Evolutionary conservation across 1,140 invertebrate genomes (phyloP), one percentile per base, ranked within the genome.

Genomic region (Daktulosphaira vitifoliae): DNA sequence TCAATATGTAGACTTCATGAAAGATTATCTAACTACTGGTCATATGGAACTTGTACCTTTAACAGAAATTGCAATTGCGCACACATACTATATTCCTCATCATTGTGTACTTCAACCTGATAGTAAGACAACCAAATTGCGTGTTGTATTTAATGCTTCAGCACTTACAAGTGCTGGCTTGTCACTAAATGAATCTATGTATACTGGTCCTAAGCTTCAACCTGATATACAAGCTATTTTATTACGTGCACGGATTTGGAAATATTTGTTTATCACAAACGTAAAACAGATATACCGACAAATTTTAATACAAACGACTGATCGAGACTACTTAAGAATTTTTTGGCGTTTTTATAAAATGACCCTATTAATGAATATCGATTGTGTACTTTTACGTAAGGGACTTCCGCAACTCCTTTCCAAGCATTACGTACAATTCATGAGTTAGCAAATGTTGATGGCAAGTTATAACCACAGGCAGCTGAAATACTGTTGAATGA

Each of bases 181-280:
- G 20, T 73, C 71, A 1, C 49, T 77, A 3, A 77, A 76, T 69
- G 72, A 75, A 20, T 50, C 70, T 9, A 52, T 74, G 39, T 70
- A 70, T 3, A 68, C 69, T 9, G 73, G 75, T 18, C 72, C 73
- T 4, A 70, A 69, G 29, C 65, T 78, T 0, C 74, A 75, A 56
- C 71, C 75, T n/a, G 73, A 74, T 26, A 65, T 78, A 15, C 71
- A 74, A 42, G 66, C 68, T n/a, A 72, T 76, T 26, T 52, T 76
- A 23, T 56, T 76, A 15, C 62, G 73, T n/a, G 74, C 73, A 46
- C 66, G 76, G 20, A 52, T 53, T 15, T 69, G 72, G 62, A 29
- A 33, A 51, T 66, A 70, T 48, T 72, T 70, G 2, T 64, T 74
- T 13, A 69, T 69, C 8, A 68, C 72, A 1, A 74, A 76, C 51